Conservation (phyloP, 2,797 vertebrate genomes). For the Sebastes hubbsi region DNA sequence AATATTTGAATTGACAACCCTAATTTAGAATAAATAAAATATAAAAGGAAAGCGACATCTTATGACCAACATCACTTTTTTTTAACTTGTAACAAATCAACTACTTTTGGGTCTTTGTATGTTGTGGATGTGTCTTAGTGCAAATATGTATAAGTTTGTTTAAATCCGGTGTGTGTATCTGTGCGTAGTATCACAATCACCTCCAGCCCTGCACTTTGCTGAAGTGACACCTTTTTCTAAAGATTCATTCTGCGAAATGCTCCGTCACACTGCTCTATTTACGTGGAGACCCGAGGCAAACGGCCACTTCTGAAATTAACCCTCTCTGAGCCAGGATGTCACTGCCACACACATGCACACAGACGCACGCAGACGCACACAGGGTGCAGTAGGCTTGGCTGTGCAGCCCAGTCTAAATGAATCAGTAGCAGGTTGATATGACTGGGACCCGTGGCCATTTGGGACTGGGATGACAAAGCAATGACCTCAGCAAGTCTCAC, state of each 20-base stretch:
- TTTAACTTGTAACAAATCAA: background rate
- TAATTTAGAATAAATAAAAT: background rate
- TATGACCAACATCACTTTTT: background rate
- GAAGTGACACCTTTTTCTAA: conserved; percentile 53
- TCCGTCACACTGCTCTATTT: conserved; percentile 69
- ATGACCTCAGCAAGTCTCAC: conserved; percentile 51
- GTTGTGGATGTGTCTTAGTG: background rate
- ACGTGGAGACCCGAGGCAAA: conserved; percentile 65
- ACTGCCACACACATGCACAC: conserved; percentile 25
- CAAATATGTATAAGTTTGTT: background rate
- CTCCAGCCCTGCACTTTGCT: conserved; percentile 24
- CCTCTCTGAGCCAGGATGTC: conserved; percentile 74
- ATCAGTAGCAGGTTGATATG: conserved; percentile 79
- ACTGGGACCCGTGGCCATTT: conserved; percentile 70
- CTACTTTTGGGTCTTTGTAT: background rate
- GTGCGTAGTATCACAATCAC: background rate
- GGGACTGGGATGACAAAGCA: conserved; percentile 75
- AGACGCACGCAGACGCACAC: conserved; percentile 18
- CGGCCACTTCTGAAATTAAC: conserved; percentile 81
- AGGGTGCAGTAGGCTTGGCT: conserved; percentile 35
- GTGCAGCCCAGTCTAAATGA: conserved; percentile 73
- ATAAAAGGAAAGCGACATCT: background rate
- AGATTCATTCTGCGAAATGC: conserved; percentile 68
- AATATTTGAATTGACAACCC: no score
- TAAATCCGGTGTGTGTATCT: background rate